A percentile compares a stretch with the other conserved stretches of the same genome.
Conservation (phyloP, 2,888 invertebrate species). For the Coremacera marginata region DNA sequence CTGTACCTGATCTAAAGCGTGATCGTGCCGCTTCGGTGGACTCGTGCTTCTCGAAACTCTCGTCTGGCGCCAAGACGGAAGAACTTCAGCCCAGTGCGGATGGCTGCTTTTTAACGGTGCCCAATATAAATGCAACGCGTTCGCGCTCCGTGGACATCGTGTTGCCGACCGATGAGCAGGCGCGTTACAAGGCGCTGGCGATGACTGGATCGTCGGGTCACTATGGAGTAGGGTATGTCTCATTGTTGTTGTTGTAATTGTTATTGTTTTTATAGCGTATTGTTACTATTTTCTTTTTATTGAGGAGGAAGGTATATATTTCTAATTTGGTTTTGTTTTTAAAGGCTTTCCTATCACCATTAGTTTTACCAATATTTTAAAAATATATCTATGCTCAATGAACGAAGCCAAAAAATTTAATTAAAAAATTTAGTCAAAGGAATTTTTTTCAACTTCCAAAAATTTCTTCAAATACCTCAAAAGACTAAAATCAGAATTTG, state of each 20-base stretch:
- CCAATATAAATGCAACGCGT: constrained; percentile 78
- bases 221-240: constrained; percentile 62
- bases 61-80: constrained; percentile 77
- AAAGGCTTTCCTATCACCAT: too few species aligned
- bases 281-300: background rate
- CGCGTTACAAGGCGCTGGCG: constrained; percentile 86
- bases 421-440: too few species aligned
- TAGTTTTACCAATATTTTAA: too few species aligned
- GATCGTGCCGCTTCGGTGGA: constrained; percentile 91
- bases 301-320: background rate
- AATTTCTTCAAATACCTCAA: too few species aligned
- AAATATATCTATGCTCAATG: too few species aligned
- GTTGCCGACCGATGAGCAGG: constrained; percentile 86
- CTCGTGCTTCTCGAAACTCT: constrained; percentile 85
- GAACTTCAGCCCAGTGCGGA: constrained; percentile 76
- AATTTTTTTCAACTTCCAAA: too few species aligned
- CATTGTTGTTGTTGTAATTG: constrained; percentile 39
- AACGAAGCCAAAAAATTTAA: too few species aligned
- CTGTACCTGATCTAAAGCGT: constrained; percentile 85
- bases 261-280: constrained; percentile 29
- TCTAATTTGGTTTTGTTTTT: too few species aligned
- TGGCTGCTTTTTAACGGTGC: constrained; percentile 75
- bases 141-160: constrained; percentile 91
- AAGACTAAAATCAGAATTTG: too few species aligned
- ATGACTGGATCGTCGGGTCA: constrained; percentile 72